A percentile compares a stretch with the other conserved stretches of the same genome.
Evolutionary conservation across 2,113 vertebrate genomes (phyloP).

Genomic region (Marcusenius ussheri): DNA sequence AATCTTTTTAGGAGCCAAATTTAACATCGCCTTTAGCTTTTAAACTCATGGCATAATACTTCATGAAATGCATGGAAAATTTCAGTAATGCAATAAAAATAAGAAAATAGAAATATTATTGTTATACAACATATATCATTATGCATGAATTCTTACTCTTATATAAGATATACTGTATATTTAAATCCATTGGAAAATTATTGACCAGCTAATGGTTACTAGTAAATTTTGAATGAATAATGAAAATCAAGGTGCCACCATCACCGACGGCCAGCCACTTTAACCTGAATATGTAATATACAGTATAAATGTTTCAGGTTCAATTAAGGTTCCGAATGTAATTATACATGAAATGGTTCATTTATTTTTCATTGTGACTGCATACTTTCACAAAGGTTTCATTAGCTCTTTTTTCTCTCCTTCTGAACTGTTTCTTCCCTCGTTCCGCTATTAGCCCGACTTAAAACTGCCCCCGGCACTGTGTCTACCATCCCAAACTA

Average conservation of each 20-base stretch:
- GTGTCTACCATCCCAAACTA: background rate
- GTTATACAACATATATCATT: background rate
- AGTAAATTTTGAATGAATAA: background rate
- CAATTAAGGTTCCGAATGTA: background rate
- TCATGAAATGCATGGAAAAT: background rate
- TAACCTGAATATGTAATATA: slow-evolving; percentile 1
- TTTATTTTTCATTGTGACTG: background rate
- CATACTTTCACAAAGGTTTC: background rate
- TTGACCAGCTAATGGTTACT: background rate
- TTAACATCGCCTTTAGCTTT: background rate
- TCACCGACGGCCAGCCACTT: background rate
- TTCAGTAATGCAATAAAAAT: background rate
- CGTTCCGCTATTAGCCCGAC: background rate
- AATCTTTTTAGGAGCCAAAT: background rate
- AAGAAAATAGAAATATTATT: background rate
- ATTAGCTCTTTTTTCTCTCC: background rate
- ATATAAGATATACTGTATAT: background rate
- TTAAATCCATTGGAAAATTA: background rate
- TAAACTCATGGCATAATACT: background rate
- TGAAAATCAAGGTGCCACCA: background rate
- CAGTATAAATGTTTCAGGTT: slow-evolving; percentile 10
- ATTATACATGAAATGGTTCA: slow-evolving; percentile 9
- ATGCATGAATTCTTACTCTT: background rate
- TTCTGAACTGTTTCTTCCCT: background rate
- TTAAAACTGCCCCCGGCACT: background rate